These are phyloP conservation scores for Danio choprae DNA, from an alignment of 2,797 vertebrate species.

Conservation along the genomic window DNA sequence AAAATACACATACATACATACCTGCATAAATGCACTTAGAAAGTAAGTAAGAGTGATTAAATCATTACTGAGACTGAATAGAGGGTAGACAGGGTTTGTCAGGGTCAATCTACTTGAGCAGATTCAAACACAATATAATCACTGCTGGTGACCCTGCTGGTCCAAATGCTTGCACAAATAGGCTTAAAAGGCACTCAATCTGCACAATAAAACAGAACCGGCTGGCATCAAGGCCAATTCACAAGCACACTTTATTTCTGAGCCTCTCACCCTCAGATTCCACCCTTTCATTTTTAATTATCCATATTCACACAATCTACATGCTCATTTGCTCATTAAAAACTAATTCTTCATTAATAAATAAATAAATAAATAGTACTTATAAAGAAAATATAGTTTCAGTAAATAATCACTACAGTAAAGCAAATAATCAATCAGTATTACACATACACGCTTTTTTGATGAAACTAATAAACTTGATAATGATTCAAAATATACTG, in stretches of 20 bases:
- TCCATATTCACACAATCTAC: not conserved
- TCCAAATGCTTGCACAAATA: slow-evolving; percentile 6
- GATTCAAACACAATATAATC: slow-evolving; percentile 5
- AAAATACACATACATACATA: no score
- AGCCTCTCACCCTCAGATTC: not conserved
- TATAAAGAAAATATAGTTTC: not conserved
- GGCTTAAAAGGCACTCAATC: slow-evolving; percentile 1
- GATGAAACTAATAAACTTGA: not conserved
- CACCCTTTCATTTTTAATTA: not conserved
- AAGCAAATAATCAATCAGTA: no score
- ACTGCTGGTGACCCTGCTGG: not conserved
- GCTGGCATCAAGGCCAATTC: slow-evolving; percentile 9
- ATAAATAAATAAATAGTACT: not conserved
- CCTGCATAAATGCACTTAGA: no score
- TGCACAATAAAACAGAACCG: not conserved
- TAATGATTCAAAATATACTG: not conserved
- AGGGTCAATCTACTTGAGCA: not conserved
- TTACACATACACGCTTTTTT: no score
- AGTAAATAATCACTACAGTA: not conserved
- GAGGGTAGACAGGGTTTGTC: not conserved
- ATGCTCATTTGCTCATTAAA: not conserved
- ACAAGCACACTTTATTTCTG: not conserved
- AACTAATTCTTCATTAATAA: not conserved
- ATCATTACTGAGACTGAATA: not conserved
- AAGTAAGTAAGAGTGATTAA: not conserved